These are phyloP conservation scores for Heteromormyrus szaboi DNA, from an alignment of 2,797 vertebrate genomes.

Conservation along the genomic window DNA sequence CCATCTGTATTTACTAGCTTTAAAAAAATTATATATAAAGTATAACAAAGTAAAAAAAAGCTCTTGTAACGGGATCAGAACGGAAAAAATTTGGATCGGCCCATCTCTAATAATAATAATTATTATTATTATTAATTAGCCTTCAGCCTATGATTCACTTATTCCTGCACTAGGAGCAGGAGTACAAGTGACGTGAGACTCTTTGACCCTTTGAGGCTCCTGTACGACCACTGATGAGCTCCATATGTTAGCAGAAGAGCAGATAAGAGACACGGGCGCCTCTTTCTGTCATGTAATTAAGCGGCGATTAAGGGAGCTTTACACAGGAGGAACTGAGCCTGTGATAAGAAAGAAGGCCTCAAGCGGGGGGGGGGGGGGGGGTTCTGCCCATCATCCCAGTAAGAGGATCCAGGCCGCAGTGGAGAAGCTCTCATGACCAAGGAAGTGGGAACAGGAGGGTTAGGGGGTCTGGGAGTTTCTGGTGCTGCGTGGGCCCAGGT, in stretches of 20 bases:
- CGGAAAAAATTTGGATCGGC: no score
- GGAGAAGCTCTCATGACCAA: not conserved
- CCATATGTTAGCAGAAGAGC: constrained; percentile 47
- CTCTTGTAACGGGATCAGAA: no score
- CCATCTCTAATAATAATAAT: no score
- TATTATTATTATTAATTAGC: not conserved
- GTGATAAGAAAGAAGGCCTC: constrained; percentile 46
- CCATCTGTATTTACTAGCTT: no score
- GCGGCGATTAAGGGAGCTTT: constrained; percentile 57
- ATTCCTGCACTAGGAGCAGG: not conserved
- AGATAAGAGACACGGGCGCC: constrained; percentile 54
- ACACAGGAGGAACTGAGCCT: constrained; percentile 55
- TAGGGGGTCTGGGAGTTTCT: not conserved
- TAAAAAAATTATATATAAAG: no score
- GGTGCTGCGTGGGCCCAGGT: not conserved
- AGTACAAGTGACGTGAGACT: not conserved
- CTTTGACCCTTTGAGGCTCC: constrained; percentile 32
- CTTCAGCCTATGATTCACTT: not conserved
- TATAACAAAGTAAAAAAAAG: no score
- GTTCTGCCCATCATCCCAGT: not conserved
- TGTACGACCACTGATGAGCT: constrained; percentile 33
- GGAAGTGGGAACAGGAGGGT: not conserved
- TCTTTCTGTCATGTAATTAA: constrained; percentile 60
- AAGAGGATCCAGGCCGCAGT: not conserved
- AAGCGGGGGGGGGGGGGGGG: not conserved